phyloP scores from a whole-genome alignment of 2,797 vertebrate species.

The Pelobates cultripes region DNA sequence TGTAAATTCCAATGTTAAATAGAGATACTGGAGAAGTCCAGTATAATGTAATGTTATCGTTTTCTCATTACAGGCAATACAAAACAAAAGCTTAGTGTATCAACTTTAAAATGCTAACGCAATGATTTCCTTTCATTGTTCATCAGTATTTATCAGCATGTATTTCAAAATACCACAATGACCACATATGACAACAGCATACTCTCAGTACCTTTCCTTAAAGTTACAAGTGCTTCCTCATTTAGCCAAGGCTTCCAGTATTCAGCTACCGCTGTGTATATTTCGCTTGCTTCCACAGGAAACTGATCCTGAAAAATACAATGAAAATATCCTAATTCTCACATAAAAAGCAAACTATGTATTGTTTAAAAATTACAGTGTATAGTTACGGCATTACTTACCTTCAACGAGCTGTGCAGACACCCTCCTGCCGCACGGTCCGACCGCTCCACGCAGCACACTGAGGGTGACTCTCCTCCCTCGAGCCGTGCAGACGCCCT shows the following conservation, averaged over 20 bases:
- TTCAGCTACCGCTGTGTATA: conserved; percentile 84
- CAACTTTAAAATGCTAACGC: too few species aligned
- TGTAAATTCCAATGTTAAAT: too few species aligned
- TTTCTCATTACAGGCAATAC: neutral
- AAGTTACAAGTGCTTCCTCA: conserved; percentile 79
- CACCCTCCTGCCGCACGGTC: too few species aligned
- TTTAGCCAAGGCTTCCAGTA: conserved; percentile 89
- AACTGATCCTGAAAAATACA: conserved; percentile 83
- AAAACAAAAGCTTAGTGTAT: neutral
- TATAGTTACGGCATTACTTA: too few species aligned
- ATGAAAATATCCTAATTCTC: neutral
- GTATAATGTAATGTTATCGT: too few species aligned
- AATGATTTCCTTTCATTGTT: neutral
- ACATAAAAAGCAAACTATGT: too few species aligned
- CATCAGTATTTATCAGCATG: neutral
- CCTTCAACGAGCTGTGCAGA: too few species aligned
- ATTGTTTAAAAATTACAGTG: too few species aligned
- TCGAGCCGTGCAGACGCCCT: too few species aligned
- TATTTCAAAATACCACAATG: neutral
- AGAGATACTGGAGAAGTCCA: too few species aligned
- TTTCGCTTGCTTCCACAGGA: conserved; percentile 74
- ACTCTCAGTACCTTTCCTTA: conserved; percentile 79
- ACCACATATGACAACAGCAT: neutral
- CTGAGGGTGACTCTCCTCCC: too few species aligned
- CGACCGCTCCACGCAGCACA: too few species aligned